Evolutionary conservation across 2,113 vertebrate genomes (phyloP).

Genomic region (Chionodraco myersi): DNA sequence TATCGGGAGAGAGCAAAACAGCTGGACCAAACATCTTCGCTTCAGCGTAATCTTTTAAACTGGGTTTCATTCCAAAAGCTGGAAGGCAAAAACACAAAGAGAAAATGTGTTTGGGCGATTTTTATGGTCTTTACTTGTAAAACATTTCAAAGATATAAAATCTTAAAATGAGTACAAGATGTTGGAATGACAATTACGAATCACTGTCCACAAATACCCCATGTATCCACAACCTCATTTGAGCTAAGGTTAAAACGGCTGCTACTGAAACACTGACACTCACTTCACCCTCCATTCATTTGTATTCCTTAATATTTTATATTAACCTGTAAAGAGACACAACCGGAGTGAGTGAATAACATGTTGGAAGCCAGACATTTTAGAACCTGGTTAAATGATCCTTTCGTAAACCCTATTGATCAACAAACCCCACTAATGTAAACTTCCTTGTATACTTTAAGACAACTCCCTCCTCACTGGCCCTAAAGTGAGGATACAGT

Average conservation of each 20-base stretch:
- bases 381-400: neutral
- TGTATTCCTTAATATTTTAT: neutral
- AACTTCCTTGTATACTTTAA: neutral
- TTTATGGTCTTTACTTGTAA: neutral
- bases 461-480: neutral
- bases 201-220: neutral
- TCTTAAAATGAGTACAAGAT: neutral
- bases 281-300: neutral
- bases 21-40: neutral
- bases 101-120: neutral
- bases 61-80: slow-evolving; percentile 1
- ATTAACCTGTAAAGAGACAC: neutral
- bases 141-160: neutral
- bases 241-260: neutral
- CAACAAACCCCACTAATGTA: neutral
- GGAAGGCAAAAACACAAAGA: neutral
- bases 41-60: neutral
- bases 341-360: neutral
- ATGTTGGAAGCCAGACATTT: neutral
- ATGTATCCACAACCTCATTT: neutral
- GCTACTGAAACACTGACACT: neutral
- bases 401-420: neutral
- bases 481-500: neutral
- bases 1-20: slow-evolving; percentile 64
- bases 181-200: neutral